Evolutionary conservation across 2,888 invertebrate species (phyloP).

Genomic region (Ephialtes manifestator): DNA sequence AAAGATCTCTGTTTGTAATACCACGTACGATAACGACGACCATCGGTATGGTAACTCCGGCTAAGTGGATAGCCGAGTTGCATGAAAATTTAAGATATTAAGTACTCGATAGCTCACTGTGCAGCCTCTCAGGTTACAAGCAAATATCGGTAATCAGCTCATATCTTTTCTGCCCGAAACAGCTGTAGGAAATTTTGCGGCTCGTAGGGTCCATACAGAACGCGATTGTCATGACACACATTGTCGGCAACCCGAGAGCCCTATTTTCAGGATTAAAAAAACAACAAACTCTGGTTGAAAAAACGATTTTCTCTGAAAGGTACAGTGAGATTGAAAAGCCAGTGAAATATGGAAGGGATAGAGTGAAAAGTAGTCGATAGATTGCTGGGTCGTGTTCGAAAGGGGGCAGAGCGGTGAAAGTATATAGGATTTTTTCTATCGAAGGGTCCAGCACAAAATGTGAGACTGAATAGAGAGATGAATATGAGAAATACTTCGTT

Average conservation of each 20-base stretch:
- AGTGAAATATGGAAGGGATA: conserved; percentile 18
- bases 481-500: neutral
- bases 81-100: conserved; percentile 20
- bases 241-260: conserved; percentile 36
- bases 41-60: conserved; percentile 4
- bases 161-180: neutral
- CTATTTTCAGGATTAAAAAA: conserved; percentile 41
- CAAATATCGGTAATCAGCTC: conserved; percentile 35
- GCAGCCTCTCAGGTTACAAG: neutral
- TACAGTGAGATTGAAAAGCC: conserved; percentile 62
- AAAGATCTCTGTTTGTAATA: conserved; percentile 4
- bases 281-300: conserved; percentile 36
- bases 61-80: neutral
- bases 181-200: conserved; percentile 29
- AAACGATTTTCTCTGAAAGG: conserved; percentile 59
- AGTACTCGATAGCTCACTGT: conserved; percentile 8
- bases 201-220: neutral
- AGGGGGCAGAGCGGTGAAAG: conserved; percentile 41
- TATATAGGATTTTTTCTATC: conserved; percentile 44
- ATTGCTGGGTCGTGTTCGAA: conserved; percentile 67
- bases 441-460: conserved; percentile 55
- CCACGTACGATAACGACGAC: conserved; percentile 1
- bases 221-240: conserved; percentile 18
- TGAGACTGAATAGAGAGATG: conserved; percentile 32
- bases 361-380: conserved; percentile 66